Conservation (phyloP, 2,888 invertebrate species). For the Melangyna quadrimaculata region DNA sequence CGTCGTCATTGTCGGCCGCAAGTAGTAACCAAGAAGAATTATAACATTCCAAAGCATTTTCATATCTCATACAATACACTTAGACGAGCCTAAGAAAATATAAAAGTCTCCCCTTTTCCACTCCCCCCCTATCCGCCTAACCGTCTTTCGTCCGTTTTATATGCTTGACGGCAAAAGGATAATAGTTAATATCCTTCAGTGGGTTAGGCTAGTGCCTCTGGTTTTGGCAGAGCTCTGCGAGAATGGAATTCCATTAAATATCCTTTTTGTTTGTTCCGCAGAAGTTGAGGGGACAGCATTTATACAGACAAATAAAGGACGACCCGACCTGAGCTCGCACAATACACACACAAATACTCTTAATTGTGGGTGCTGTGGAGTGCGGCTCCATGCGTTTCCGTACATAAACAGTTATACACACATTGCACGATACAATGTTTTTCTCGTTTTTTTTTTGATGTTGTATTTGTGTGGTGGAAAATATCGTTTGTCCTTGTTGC, state of each 20-base stretch:
- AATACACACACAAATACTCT: slow-evolving; percentile 38
- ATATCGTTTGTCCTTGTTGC: neutral
- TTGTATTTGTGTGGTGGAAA: neutral
- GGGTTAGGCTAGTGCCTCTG: slow-evolving; percentile 54
- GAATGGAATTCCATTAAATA: slow-evolving; percentile 65
- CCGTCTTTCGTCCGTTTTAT: neutral
- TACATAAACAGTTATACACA: slow-evolving; percentile 44
- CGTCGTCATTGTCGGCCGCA: slow-evolving; percentile 12
- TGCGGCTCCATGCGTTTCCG: slow-evolving; percentile 31
- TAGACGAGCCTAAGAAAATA: slow-evolving; percentile 47
- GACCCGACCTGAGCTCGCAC: slow-evolving; percentile 15
- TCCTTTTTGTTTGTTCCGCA: slow-evolving; percentile 49
- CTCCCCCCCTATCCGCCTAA: too few relatives aligned
- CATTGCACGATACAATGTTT: neutral
- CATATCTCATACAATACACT: slow-evolving; percentile 52
- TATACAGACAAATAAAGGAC: slow-evolving; percentile 9
- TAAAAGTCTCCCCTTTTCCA: neutral
- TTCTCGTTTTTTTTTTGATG: neutral
- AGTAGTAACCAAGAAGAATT: slow-evolving; percentile 48
- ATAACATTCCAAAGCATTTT: slow-evolving; percentile 64
- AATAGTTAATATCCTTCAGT: slow-evolving; percentile 59
- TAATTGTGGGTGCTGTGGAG: slow-evolving; percentile 25
- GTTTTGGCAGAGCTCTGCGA: slow-evolving; percentile 55
- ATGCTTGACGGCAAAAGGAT: slow-evolving; percentile 9
- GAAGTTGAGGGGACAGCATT: neutral